Evolutionary conservation across 2,113 vertebrate species (phyloP).

Genomic region (Glaucomys volans): DNA sequence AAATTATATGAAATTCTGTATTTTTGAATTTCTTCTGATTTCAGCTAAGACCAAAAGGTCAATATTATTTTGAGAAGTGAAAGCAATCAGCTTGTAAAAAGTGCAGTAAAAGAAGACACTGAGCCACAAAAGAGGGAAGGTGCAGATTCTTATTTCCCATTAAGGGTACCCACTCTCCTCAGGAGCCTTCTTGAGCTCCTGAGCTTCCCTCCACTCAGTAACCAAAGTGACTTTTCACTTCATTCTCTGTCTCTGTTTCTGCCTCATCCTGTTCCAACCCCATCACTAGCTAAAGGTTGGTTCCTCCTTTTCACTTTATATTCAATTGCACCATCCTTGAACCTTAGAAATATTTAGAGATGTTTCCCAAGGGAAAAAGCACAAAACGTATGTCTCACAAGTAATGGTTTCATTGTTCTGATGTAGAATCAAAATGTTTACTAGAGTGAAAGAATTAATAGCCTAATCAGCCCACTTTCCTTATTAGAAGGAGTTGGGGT

Average conservation of each 20-base stretch:
- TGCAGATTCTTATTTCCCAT: not conserved
- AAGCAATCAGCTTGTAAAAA: not conserved
- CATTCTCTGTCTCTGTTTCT: not conserved
- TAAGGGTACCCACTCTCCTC: not conserved
- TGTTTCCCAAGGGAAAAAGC: conserved; percentile 50
- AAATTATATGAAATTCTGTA: not conserved
- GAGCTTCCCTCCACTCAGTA: not conserved
- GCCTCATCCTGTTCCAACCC: not conserved
- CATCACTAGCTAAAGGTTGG: not conserved
- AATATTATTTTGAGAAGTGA: not conserved
- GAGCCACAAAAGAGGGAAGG: not conserved
- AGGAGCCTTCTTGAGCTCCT: not conserved
- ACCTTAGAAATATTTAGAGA: conserved; percentile 14
- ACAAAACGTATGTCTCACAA: conserved; percentile 39
- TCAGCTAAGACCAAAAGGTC: not conserved
- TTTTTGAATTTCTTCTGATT: not conserved
- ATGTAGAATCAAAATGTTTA: conserved; percentile 83
- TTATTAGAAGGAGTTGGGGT: conserved; percentile 78
- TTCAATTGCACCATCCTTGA: conserved; percentile 27
- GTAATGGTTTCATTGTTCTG: conserved; percentile 79
- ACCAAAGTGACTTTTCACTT: not conserved
- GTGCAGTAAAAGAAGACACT: not conserved
- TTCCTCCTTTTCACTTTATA: conserved; percentile 45
- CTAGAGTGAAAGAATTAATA: conserved; percentile 71
- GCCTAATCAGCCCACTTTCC: conserved; percentile 77